Evolutionary conservation across 2,113 vertebrate species (phyloP), one percentile per base, ranked within the genome.

Genomic region (Neotragus moschatus): DNA sequence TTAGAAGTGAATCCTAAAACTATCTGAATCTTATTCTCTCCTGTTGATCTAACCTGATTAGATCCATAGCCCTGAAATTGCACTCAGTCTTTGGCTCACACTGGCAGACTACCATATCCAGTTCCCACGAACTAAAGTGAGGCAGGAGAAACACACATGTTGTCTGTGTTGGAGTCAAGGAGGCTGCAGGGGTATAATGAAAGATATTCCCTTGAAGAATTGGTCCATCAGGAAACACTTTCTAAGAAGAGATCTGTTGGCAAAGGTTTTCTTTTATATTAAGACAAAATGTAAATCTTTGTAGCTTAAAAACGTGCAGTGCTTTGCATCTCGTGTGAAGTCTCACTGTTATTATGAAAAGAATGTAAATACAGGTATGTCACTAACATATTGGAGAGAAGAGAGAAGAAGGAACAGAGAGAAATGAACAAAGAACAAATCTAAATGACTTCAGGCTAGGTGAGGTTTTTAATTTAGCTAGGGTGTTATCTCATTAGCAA

Each of bases 401-500:
- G 9, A 81, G 2, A 4, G 16, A 55, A 6, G 26, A 39, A 11
- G 6, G 2, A 63, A 77, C 51, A 75, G 70, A 88, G 11, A 70
- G 25, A 90, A 92, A 84, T 15, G 56, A 53, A 79, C 39, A 93
- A 84, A 96, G 39, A 84, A 45, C 17, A 84, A 79, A 75, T 90
- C 14, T 89, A 23, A 90, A 79, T 47, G 75, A 90, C 26, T 86
- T 47, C 11, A 91, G 70, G 39, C 53, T 86, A 28, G 45, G 14
- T 89, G 70, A 79, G 10, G 25, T 16, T 61, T 77, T 94, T 81
- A 95, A 85, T 90, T 96, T 96, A 61, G 15, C 19, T 13, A 15
- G 21, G 7, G 39, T 90, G 58, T 84, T 85, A 97, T 81, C 90
- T 94, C 66, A 95, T 91, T 92, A 93, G 19, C 25, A 89, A 66